Conservation (phyloP, 2,797 vertebrate species). For the Gallinago stenura region DNA sequence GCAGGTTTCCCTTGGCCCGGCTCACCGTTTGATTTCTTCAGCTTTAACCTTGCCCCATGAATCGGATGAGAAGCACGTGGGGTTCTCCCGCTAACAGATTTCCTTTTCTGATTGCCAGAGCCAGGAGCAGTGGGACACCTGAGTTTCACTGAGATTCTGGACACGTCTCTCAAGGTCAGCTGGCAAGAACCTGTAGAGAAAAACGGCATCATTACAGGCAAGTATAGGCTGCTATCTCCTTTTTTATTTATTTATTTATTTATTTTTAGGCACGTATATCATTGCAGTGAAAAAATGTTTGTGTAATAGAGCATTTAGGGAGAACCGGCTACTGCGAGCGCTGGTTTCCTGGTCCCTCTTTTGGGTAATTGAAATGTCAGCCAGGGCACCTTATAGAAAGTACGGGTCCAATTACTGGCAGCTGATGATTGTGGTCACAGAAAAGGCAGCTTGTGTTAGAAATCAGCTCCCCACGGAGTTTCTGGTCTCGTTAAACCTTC, state of each 20-base stretch:
- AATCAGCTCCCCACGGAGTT: not conserved
- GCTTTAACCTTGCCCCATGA: not conserved
- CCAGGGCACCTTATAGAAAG: not conserved
- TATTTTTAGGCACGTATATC: not conserved
- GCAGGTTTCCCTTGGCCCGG: not conserved
- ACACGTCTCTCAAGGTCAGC: slow-evolving; percentile 94
- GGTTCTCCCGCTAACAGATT: slow-evolving; percentile 25
- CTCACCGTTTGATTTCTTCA: not conserved
- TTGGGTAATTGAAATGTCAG: slow-evolving; percentile 23
- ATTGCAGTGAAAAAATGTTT: not conserved
- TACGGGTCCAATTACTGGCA: not conserved
- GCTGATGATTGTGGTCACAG: not conserved
- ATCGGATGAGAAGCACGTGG: not conserved
- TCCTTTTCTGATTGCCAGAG: slow-evolving; percentile 77
- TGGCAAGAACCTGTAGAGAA: slow-evolving; percentile 93
- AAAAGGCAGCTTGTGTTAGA: not conserved
- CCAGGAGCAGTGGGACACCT: slow-evolving; percentile 91
- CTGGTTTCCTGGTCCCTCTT: not conserved
- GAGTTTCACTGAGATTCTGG: slow-evolving; percentile 95
- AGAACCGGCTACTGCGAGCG: not conserved
- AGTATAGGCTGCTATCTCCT: slow-evolving; percentile 20
- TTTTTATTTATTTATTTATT: not conserved
- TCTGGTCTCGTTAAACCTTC: not conserved
- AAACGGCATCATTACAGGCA: slow-evolving; percentile 92
- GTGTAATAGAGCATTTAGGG: not conserved